Evolutionary conservation across 2,888 invertebrate species (phyloP).

Genomic region (Zeuzera pyrina): DNA sequence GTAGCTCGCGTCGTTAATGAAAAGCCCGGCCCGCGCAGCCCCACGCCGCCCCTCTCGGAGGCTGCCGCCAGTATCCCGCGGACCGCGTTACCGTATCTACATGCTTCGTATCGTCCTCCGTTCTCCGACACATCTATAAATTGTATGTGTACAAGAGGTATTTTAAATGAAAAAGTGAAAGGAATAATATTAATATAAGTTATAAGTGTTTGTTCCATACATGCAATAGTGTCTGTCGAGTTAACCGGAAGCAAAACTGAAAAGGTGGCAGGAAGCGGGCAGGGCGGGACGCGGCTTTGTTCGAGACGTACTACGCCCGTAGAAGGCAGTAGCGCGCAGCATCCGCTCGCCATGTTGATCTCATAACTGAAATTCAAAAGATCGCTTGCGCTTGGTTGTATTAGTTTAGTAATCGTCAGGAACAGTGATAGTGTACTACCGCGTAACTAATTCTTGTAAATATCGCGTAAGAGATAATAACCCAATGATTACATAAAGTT

Average conservation of each 20-base stretch:
- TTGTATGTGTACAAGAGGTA: constrained; percentile 33
- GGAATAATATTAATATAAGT: constrained; percentile 18
- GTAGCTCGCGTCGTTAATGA: constrained; percentile 47
- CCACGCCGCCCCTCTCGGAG: constrained; percentile 46
- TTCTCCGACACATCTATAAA: constrained; percentile 21
- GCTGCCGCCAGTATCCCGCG: constrained; percentile 64
- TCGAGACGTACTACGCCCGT: constrained; percentile 57
- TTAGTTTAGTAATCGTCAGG: too few species aligned
- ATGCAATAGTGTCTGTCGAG: constrained; percentile 26
- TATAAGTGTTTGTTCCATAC: constrained; percentile 48
- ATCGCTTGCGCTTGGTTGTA: constrained; percentile 6
- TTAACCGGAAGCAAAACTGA: constrained; percentile 31
- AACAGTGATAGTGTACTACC: too few species aligned
- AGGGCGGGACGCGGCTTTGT: constrained; percentile 59
- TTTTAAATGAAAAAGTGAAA: constrained; percentile 29
- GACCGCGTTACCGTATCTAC: constrained; percentile 49
- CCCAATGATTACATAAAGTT: too few species aligned
- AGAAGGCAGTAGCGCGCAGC: constrained; percentile 64
- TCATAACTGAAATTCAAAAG: background rate
- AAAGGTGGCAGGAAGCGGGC: constrained; percentile 35
- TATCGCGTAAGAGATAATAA: too few species aligned
- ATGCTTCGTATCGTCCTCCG: constrained; percentile 31
- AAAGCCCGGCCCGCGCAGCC: constrained; percentile 60
- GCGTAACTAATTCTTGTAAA: too few species aligned
- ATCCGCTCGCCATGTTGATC: constrained; percentile 53